A percentile compares a stretch with the other conserved stretches of the same genome.
phyloP scores from a whole-genome alignment of 2,888 invertebrate genomes.

The Idaea straminata region DNA sequence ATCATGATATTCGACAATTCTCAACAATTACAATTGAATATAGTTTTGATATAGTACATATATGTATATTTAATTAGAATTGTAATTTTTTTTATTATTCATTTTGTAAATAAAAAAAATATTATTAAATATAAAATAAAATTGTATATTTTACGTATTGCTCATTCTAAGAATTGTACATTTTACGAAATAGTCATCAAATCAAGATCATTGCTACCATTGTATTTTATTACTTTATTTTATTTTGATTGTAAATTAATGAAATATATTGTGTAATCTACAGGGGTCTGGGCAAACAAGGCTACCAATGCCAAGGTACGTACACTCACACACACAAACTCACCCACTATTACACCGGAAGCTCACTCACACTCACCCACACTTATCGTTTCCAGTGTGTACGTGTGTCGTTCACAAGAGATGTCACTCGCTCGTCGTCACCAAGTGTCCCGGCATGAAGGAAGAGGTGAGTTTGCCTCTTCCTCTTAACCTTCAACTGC shows the following conservation, averaged over 20 bases:
- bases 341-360: no score
- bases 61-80: no score
- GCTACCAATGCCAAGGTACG: constrained; percentile 97
- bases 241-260: not conserved
- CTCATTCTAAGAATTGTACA: no score
- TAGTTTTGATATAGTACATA: no score
- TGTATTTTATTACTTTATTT: not conserved
- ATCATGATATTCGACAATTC: no score
- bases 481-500: not conserved
- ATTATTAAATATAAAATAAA: no score
- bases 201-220: no score
- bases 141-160: no score
- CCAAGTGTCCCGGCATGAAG: constrained; percentile 99
- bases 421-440: constrained; percentile 97
- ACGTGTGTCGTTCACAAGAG: constrained; percentile 99
- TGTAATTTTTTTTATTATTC: no score
- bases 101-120: no score
- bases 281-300: constrained; percentile 98
- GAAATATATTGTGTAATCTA: constrained; percentile 68
- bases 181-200: no score
- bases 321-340: not conserved
- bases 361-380: not conserved
- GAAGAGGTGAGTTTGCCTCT: constrained; percentile 82
- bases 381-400: constrained; percentile 86
- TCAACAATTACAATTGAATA: no score